Evolutionary conservation across 2,888 invertebrate genomes (phyloP), one percentile per base, ranked within the genome.

Genomic region (Sminthurides aquaticus): DNA sequence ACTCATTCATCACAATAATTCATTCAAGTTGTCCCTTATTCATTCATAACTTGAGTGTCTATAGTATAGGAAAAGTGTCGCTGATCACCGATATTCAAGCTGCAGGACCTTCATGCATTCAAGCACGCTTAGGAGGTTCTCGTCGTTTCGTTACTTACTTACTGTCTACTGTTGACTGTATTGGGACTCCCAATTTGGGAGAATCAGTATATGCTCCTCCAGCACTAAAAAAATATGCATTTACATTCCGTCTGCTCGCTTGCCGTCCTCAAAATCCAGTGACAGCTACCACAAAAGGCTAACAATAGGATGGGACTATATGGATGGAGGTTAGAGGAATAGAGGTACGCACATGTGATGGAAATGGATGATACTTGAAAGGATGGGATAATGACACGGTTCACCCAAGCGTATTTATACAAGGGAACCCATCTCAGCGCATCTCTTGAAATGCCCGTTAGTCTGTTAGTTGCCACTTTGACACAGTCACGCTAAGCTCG

Each of bases 1-100:
- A 20, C 20, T 52, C 52, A 52, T 52, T 52, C 52, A 52, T 52
- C 52, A 52, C 18, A 52, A 52, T 52, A 52, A 15, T 52, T 52
- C 52, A 52, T 52, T 52, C 20, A 52, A 52, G 5, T 20, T 52
- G 52, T 52, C 8, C 52, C 52, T 20, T 20, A 20, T 22, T 8
- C 22, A 52, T 52, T 18, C 20, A 15, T 20, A 52, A 52, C 11
- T n/a, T n/a, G n/a, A n/a, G n/a, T n/a, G n/a, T n/a, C n/a, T n/a
- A n/a, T 52, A 20, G 52, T 15, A 52, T 20, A 15, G 3, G 20
- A 22, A 52, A 22, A 52, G 52, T 52, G 52, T 8, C 52, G 15
- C 5, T 52, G 22, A 8, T 43, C 43, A 43, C 8, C 8, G 43
- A 5, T 20, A 52, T 20, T 52, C 52, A 52, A 8, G 5, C 20